phyloP scores from a whole-genome alignment of 2,797 vertebrate species.

The Karalla daura region DNA sequence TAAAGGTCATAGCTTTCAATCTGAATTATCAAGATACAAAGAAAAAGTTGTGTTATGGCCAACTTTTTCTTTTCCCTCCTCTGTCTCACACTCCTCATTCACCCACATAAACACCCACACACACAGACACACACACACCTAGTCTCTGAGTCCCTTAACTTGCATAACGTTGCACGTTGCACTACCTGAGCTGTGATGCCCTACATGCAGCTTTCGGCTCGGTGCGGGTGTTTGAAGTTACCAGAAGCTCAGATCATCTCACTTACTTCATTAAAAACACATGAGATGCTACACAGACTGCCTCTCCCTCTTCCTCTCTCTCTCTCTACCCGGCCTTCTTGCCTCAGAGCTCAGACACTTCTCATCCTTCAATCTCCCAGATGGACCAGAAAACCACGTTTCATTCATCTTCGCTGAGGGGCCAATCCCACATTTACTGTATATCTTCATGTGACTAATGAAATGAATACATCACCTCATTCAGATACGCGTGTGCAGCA shows the following conservation, averaged over 20 bases:
- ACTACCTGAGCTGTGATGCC: conserved; percentile 58
- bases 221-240: conserved; percentile 65
- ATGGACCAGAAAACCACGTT: conserved; percentile 47
- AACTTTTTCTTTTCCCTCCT: neutral
- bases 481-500: conserved; percentile 9
- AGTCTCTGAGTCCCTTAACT: conserved; percentile 31
- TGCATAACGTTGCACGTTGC: conserved; percentile 46
- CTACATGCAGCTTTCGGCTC: conserved; percentile 45
- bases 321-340: conserved; percentile 1
- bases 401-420: conserved; percentile 46
- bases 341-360: conserved; percentile 47
- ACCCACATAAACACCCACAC: too few species aligned
- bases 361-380: conserved; percentile 50
- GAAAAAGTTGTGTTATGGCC: neutral
- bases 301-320: conserved; percentile 26
- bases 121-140: conserved; percentile 28
- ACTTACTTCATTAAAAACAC: conserved; percentile 80
- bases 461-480: conserved; percentile 51
- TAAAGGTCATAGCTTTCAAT: conserved; percentile 18
- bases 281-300: conserved; percentile 60
- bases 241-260: conserved; percentile 71
- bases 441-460: conserved; percentile 31
- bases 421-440: conserved; percentile 19
- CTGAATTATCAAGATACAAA: neutral
- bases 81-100: conserved; percentile 14